These are phyloP conservation scores for Crenichthys baileyi DNA, from an alignment of 2,797 vertebrate genomes.

Conservation along the genomic window DNA sequence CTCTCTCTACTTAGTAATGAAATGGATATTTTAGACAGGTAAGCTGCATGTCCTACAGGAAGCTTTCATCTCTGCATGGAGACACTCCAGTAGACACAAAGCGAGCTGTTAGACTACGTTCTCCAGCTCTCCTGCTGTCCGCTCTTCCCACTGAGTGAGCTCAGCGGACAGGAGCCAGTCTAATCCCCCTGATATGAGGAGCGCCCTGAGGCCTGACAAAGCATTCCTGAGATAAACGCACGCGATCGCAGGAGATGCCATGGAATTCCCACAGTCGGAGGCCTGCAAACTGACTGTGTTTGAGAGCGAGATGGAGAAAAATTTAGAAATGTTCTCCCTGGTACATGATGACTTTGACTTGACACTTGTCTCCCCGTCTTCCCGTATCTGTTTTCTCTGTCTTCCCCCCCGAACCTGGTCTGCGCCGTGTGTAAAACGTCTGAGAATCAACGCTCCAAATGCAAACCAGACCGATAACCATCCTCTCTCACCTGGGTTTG, in stretches of 20 bases:
- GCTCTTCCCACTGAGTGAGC: slow-evolving; percentile 65
- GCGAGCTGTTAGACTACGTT: slow-evolving; percentile 92
- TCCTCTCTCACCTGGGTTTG: slow-evolving; percentile 72
- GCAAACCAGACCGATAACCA: slow-evolving; percentile 81
- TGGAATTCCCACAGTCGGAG: slow-evolving; percentile 87
- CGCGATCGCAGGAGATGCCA: slow-evolving; percentile 90
- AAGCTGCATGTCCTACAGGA: slow-evolving; percentile 72
- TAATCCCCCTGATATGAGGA: slow-evolving; percentile 99
- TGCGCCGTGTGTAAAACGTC: slow-evolving; percentile 49
- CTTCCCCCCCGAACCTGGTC: slow-evolving; percentile 23
- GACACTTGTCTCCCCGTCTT: slow-evolving; percentile 60
- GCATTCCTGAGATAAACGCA: slow-evolving; percentile 99
- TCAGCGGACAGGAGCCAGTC: slow-evolving; percentile 84
- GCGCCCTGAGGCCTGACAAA: slow-evolving; percentile 96
- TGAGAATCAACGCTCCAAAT: slow-evolving; percentile 80
- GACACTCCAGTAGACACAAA: slow-evolving; percentile 64
- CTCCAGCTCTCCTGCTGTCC: slow-evolving; percentile 84
- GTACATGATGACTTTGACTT: slow-evolving; percentile 82
- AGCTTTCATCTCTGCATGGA: slow-evolving; percentile 70
- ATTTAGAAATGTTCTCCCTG: slow-evolving; percentile 64
- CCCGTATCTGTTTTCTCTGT: slow-evolving; percentile 38
- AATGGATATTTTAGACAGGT: slow-evolving; percentile 55
- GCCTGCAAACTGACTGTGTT: slow-evolving; percentile 45
- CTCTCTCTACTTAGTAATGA: neutral
- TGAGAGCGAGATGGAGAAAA: slow-evolving; percentile 40